Conservation (phyloP, 2,888 invertebrate genomes). For the Latheticus oryzae region DNA sequence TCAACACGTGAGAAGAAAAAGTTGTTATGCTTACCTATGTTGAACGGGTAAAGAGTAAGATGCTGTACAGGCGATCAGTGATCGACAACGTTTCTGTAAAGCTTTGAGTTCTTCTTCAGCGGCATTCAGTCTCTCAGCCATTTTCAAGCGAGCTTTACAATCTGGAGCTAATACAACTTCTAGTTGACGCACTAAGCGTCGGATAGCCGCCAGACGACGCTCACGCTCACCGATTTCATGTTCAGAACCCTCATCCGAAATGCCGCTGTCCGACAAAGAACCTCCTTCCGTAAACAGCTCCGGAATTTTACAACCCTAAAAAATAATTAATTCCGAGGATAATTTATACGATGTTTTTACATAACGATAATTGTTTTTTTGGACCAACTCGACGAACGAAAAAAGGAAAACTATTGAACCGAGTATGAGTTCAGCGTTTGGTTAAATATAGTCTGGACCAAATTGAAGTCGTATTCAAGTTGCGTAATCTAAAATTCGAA, state of each 20-base stretch:
- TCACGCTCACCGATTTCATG: conserved; percentile 76
- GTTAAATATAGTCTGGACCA: no score
- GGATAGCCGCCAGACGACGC: conserved; percentile 73
- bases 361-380: no score
- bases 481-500: no score
- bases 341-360: conserved; percentile 25
- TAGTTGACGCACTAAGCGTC: conserved; percentile 75
- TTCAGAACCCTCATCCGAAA: conserved; percentile 80
- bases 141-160: conserved; percentile 73
- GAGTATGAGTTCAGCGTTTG: no score
- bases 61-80: conserved; percentile 71
- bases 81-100: conserved; percentile 78
- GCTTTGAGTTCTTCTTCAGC: conserved; percentile 78
- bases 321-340: conserved; percentile 40
- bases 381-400: no score
- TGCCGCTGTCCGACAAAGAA: conserved; percentile 83
- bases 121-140: conserved; percentile 77
- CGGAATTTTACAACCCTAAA: conserved; percentile 66
- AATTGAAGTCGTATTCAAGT: no score
- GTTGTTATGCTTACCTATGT: conserved; percentile 52
- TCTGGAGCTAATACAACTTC: conserved; percentile 77
- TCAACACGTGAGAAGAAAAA: conserved; percentile 43
- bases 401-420: no score
- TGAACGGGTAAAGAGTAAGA: conserved; percentile 62
- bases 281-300: conserved; percentile 69